Base-by-base conservation (phyloP, 2,113 vertebrate species). In the Fregetta grallaria region DNA sequence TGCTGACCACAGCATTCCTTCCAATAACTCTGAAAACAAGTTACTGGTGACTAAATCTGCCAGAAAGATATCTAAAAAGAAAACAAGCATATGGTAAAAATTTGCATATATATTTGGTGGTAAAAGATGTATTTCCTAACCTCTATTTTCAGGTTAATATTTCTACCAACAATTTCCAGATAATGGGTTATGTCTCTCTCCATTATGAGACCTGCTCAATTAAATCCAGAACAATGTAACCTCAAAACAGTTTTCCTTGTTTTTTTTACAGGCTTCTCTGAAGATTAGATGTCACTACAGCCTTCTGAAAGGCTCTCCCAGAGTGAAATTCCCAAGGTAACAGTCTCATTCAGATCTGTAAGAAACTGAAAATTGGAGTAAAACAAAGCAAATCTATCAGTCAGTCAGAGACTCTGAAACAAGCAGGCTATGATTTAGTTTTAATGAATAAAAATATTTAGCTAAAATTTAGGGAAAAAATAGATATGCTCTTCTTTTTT, bases 401-500 rank as follows among this genome's bases (percentile, higher is more conserved):
- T 34, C 23, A 76, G 7, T 15, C 44, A 49, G 21, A 72, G n/a
- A 55, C 30, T 49, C 22, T 70, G 55, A 40, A 94, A 47, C 4
- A 70, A 76, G 6, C 0, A 30, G 3, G 6, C 17, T 58, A 65
- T 21, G 3, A 7, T 11, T 68, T 34, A 53, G 15, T 84, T 81
- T 77, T 19, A 56, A 66, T 40, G 3, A 49, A 52, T 11, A 40
- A 34, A 70, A 34, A 11, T 1, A 27, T 62, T 72, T 19, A 49
- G 4, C 15, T 58, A 61, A 65, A 72, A 44, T 12, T 68, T 79
- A 21, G 11, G 12, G 1, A 8, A n/a, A 63, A 30, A 16, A 21
- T 1, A 17, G 10, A 20, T 1, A 22, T 4, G 2, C 0, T 61
- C 0, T 53, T 58, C 7, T 86, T 65, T 55, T 62, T 75, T 36